A percentile compares a stretch with the other conserved stretches of the same genome.
These are phyloP conservation scores for Gadopsis marmoratus DNA, from an alignment of 2,797 vertebrate genomes.

Conservation along the genomic window DNA sequence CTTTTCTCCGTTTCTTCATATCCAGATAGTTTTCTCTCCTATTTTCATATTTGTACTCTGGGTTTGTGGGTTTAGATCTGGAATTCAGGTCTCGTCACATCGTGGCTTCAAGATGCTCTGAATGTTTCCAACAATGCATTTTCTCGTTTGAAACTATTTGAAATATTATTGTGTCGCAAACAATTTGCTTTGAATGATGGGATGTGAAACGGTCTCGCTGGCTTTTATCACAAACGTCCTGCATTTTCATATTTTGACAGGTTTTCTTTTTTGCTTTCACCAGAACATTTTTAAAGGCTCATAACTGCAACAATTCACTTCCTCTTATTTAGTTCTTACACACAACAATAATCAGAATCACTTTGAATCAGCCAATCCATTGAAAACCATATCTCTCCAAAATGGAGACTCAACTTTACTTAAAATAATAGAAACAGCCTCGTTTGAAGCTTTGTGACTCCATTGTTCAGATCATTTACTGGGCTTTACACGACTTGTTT, in stretches of 20 bases:
- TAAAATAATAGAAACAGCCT: not conserved
- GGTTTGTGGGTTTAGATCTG: constrained; percentile 52
- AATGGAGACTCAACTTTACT: too few relatives aligned
- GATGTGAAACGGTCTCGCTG: constrained; percentile 5
- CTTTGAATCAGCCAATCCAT: not conserved
- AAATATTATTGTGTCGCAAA: constrained; percentile 36
- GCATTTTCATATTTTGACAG: constrained; percentile 26
- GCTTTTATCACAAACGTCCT: constrained; percentile 46
- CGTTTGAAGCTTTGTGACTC: not conserved
- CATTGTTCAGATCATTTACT: too few relatives aligned
- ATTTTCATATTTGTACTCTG: constrained; percentile 21
- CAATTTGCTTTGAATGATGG: constrained; percentile 19
- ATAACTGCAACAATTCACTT: not conserved
- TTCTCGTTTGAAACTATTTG: constrained; percentile 45
- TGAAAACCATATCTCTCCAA: not conserved
- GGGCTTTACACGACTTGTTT: too few relatives aligned
- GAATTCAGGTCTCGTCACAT: constrained; percentile 49
- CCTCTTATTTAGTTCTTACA: not conserved
- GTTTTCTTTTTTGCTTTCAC: not conserved
- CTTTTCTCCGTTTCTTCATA: constrained; percentile 50
- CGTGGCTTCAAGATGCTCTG: constrained; percentile 39
- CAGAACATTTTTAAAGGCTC: not conserved
- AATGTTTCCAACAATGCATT: constrained; percentile 50
- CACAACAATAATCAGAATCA: not conserved
- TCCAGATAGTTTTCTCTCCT: constrained; percentile 24